Evolutionary conservation across 2,113 vertebrate genomes (phyloP).

Genomic region (Ceyx cyanopectus): DNA sequence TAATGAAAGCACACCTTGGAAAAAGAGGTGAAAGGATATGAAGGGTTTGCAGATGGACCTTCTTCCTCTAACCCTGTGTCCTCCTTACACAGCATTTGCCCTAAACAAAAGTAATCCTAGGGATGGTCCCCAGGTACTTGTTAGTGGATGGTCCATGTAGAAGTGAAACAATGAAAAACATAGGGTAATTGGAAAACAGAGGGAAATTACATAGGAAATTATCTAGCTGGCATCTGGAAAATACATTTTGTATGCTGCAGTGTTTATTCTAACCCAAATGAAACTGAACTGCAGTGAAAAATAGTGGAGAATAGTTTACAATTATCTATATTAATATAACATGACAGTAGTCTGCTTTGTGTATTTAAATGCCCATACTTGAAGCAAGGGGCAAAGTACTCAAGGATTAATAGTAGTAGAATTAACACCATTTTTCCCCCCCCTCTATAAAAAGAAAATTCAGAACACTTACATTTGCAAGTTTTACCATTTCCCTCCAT

Average conservation of each 20-base stretch:
- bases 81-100: background rate
- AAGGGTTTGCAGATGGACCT: background rate
- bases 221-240: background rate
- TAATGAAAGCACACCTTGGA: background rate
- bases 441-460: background rate
- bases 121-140: background rate
- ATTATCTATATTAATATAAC: background rate
- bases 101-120: background rate
- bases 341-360: background rate
- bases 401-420: background rate
- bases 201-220: background rate
- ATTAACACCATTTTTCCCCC: background rate
- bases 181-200: background rate
- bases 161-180: background rate
- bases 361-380: background rate
- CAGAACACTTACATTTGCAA: conserved; percentile 73
- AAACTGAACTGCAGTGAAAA: background rate
- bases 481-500: conserved; percentile 75
- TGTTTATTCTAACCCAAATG: background rate
- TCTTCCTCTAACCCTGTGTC: background rate
- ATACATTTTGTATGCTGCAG: background rate
- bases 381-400: background rate
- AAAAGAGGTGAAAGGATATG: background rate
- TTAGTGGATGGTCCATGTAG: background rate
- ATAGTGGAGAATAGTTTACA: background rate